A percentile compares a stretch with the other conserved stretches of the same genome.
Evolutionary conservation across 2,888 invertebrate genomes (phyloP).

Genomic region (Rhagophthalmus giganteus): DNA sequence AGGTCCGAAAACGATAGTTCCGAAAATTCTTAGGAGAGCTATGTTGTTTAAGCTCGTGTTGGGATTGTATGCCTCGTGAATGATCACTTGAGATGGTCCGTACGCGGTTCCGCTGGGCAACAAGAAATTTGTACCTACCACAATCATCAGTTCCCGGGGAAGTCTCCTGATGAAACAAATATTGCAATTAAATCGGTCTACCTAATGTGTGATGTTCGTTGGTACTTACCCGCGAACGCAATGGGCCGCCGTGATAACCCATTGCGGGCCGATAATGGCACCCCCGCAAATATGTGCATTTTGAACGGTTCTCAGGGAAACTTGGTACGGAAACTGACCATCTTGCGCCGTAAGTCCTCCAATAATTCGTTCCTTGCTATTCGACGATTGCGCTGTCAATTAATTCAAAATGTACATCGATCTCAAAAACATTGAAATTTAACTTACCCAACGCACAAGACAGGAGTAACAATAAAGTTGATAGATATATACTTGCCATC

Average conservation of each 20-base stretch:
- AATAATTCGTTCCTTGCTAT: conserved; percentile 48
- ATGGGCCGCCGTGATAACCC: conserved; percentile 59
- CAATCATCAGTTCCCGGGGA: conserved; percentile 40
- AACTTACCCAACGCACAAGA: no score
- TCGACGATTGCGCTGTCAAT: no score
- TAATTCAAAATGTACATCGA: no score
- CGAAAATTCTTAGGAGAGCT: conserved; percentile 26
- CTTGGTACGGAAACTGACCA: conserved; percentile 54
- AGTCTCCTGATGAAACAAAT: background rate
- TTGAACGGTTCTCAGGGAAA: conserved; percentile 50
- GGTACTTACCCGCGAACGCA: conserved; percentile 54
- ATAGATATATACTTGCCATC: no score
- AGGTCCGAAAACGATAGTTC: conserved; percentile 1
- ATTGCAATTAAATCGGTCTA: background rate
- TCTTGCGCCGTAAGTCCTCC: conserved; percentile 55
- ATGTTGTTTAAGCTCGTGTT: conserved; percentile 30
- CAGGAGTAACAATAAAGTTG: no score
- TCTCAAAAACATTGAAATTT: background rate
- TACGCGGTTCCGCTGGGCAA: conserved; percentile 54
- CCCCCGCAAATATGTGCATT: conserved; percentile 56
- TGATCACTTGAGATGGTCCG: conserved; percentile 49
- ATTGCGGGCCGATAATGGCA: conserved; percentile 52
- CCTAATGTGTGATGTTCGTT: background rate
- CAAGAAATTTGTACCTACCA: conserved; percentile 58
- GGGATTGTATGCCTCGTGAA: conserved; percentile 56